Evolutionary conservation across 1,140 invertebrate species (phyloP), one percentile per base, ranked within the genome.

Genomic region (Cherax destructor): DNA sequence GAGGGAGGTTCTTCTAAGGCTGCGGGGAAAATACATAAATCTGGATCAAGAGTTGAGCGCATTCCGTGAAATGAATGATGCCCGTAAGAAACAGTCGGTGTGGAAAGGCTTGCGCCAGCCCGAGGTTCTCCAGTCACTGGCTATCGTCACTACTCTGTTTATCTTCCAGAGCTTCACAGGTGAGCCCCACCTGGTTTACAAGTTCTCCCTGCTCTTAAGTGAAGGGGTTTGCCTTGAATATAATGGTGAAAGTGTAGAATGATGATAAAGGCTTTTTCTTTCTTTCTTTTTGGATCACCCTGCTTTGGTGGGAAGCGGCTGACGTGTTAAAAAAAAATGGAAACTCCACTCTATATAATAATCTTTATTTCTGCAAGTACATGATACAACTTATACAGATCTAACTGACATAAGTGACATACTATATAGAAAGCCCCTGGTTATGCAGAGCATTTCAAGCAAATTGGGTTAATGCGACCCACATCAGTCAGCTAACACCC

Each of bases 131-230:
- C 69, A 69, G 30, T 24, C 24, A 21, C 30, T 88, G 16, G 56
- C 47, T 3, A 56, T 79, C 7, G 59, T 88, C 21, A 69, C 77
- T 24, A 69, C 30, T 3, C 61, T 88, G 13, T 88, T 88, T 47
- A 6, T 81, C 41, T 13, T 88, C 21, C 47, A 65, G 86, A 30
- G 24, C 78, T 72, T 88, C 24, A 81, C 86, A 52, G 86, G 86
- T 88, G n/a, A 11, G 30, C 47, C 21, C 56, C n/a, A 21, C 21
- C 5, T 4, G 9, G n/a, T 10, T 3, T 41, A 78, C 9, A 50
- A 1, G 76, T 21, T 5, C 7, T 10, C n/a, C 30, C 13, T 5
- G 79, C 30, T 1, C 49, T 49, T 41, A 0, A 21, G 79, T 24
- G 30, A 49, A 18, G 11, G 11, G 21, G 9, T 6, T 11, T 18